Percentiles rank a stretch among this genome's conserved stretches.
Evolutionary conservation across 2,113 vertebrate species (phyloP).

Genomic region (Pionites leucogaster): DNA sequence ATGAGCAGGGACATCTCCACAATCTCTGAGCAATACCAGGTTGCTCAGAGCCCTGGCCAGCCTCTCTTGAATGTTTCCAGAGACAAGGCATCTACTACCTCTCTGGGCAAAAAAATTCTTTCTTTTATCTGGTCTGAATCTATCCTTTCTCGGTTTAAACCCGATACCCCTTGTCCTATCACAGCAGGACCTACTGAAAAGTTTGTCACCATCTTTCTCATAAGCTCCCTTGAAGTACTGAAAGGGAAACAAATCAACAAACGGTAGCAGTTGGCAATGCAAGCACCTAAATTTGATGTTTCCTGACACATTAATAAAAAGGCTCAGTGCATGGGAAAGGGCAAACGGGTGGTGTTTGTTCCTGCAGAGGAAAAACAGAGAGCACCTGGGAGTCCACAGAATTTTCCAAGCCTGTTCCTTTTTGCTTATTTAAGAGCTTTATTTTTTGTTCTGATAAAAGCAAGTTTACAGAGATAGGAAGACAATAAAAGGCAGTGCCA

Average conservation of each 20-base stretch:
- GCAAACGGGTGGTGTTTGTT: constrained; percentile 19
- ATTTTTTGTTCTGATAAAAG: constrained; percentile 25
- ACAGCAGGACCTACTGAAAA: neutral
- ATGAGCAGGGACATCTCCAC: neutral
- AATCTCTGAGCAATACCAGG: neutral
- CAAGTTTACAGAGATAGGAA: constrained; percentile 45
- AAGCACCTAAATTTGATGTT: constrained; percentile 41
- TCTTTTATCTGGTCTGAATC: neutral
- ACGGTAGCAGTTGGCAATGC: neutral
- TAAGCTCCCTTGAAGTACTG: neutral
- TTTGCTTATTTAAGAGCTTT: constrained; percentile 59
- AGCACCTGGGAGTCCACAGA: constrained; percentile 37
- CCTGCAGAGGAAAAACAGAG: constrained; percentile 30
- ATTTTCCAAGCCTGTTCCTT: constrained; percentile 25
- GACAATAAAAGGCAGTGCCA: constrained; percentile 44
- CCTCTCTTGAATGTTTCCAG: neutral
- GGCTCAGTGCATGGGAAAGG: neutral
- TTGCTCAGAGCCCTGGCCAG: neutral
- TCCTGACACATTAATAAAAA: constrained; percentile 41
- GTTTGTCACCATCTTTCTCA: neutral
- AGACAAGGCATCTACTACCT: neutral
- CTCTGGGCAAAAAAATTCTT: neutral
- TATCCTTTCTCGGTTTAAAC: neutral
- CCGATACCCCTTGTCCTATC: neutral
- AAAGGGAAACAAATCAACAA: neutral